Conservation (phyloP, 2,888 invertebrate genomes). For the Cheilosia soror region DNA sequence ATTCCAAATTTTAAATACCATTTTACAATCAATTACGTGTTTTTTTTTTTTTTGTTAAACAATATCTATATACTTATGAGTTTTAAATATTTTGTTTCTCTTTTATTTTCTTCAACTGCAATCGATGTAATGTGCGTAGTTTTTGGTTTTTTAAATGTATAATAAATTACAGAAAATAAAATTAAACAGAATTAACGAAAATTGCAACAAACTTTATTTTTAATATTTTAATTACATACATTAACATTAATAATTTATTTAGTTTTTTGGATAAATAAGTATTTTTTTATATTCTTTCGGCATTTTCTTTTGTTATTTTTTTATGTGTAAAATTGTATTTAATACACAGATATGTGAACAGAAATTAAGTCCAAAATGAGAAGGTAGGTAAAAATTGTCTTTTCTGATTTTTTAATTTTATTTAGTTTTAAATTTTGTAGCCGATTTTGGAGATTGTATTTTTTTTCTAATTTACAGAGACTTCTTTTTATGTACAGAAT, state of each 20-base stretch:
- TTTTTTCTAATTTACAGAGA: not conserved
- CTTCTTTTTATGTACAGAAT: not conserved
- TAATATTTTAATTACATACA: not conserved
- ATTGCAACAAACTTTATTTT: conserved; percentile 1
- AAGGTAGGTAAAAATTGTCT: not conserved
- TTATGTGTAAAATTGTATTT: not conserved
- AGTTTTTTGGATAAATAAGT: not conserved
- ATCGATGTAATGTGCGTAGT: conserved; percentile 73
- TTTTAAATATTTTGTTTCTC: conserved; percentile 6
- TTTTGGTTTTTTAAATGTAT: conserved; percentile 23
- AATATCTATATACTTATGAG: conserved; percentile 18
- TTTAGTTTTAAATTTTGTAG: not conserved
- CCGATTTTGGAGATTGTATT: not conserved
- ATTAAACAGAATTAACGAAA: conserved; percentile 8
- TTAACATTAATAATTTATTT: conserved; percentile 18
- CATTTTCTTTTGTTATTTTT: not conserved
- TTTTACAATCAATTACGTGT: conserved; percentile 56
- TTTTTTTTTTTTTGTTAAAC: conserved; percentile 17
- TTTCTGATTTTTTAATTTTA: not conserved
- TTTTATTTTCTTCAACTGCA: conserved; percentile 56
- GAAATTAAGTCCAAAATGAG: not conserved
- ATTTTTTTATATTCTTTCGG: not conserved
- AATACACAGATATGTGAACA: conserved; percentile 16
- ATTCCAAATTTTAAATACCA: conserved; percentile 64
- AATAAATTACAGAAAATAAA: conserved; percentile 28